Percentiles rank a stretch among this genome's conserved stretches.
These are phyloP conservation scores for Zaprionus nigranus DNA, from an alignment of 1,140 invertebrate species.

Conservation along the genomic window DNA sequence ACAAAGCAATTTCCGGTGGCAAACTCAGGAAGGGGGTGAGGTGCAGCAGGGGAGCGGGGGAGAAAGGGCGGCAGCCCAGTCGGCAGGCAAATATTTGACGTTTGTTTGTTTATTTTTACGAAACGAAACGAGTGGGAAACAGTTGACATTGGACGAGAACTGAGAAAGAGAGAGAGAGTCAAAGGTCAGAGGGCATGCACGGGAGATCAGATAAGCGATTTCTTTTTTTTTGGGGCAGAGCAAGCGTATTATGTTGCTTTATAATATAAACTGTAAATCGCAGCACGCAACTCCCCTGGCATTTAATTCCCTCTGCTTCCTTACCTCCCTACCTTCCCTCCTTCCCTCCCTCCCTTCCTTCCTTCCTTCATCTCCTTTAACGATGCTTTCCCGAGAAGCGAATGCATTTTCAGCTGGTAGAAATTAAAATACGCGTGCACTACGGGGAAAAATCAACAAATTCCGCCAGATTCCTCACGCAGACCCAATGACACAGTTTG, in stretches of 20 bases:
- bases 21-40: not conserved
- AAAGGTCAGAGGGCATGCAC: constrained; percentile 55
- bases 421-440: constrained; percentile 48
- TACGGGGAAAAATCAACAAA: constrained; percentile 5
- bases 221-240: not conserved
- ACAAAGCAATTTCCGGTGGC: constrained; percentile 73
- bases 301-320: not conserved
- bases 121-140: constrained; percentile 31
- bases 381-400: constrained; percentile 35
- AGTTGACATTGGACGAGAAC: constrained; percentile 66
- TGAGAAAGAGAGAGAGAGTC: constrained; percentile 1
- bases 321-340: too few species aligned
- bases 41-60: not conserved
- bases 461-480: constrained; percentile 22
- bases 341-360: not conserved
- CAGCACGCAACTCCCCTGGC: not conserved
- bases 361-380: constrained; percentile 32
- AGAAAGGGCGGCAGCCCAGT: constrained; percentile 20
- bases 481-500: constrained; percentile 76
- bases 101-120: constrained; percentile 34
- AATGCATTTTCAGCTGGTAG: constrained; percentile 42
- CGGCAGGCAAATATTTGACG: constrained; percentile 71
- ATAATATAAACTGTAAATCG: constrained; percentile 7
- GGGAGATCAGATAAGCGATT: constrained; percentile 26
- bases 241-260: constrained; percentile 4